phyloP scores from a whole-genome alignment of 2,113 vertebrate species.

The Cathartes aura region DNA sequence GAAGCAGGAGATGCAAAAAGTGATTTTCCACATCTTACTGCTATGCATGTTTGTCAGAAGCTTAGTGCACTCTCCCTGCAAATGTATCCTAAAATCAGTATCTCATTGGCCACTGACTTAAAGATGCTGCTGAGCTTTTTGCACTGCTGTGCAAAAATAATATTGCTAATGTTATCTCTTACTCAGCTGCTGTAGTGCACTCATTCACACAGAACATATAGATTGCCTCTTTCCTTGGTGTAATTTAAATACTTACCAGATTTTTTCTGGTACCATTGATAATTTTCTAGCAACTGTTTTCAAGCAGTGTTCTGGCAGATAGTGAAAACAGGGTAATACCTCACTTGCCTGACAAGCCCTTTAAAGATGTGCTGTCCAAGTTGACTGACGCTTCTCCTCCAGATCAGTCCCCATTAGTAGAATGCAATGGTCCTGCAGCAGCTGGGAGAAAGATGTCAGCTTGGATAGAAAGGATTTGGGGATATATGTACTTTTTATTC shows the following conservation, averaged over 20 bases:
- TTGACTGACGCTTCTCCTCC: background rate
- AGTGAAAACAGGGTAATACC: background rate
- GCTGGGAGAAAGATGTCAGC: background rate
- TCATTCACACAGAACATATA: background rate
- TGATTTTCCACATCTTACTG: background rate
- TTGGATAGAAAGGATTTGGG: background rate
- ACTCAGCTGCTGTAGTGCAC: background rate
- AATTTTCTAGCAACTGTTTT: background rate
- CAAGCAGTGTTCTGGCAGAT: background rate
- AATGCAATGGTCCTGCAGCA: background rate
- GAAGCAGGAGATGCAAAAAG: background rate
- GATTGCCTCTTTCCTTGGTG: background rate
- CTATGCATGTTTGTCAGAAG: background rate
- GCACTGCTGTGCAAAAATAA: background rate
- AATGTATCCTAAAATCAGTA: background rate
- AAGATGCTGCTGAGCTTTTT: background rate
- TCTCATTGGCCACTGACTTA: background rate
- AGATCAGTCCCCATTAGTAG: background rate
- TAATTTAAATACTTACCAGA: background rate
- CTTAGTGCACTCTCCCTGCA: background rate
- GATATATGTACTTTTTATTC: background rate
- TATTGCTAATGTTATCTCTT: background rate
- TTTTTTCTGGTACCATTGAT: background rate
- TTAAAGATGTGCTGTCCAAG: background rate
- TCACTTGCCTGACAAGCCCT: background rate